These are phyloP conservation scores for Pseudomyrmex gracilis DNA, from an alignment of 1,140 invertebrate genomes.

Conservation along the genomic window DNA sequence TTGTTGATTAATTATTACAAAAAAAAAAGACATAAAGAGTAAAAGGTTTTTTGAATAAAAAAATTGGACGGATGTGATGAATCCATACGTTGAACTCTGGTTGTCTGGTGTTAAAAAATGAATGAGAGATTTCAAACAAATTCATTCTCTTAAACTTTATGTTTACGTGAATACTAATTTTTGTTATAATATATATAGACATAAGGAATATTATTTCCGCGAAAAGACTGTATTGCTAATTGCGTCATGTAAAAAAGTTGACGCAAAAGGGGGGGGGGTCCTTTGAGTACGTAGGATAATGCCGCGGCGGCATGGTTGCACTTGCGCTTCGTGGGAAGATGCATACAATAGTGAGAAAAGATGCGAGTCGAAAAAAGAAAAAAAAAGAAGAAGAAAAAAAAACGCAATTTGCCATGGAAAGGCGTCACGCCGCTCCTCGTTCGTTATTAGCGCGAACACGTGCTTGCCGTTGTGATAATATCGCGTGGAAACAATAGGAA, in stretches of 20 bases:
- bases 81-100: too few species aligned
- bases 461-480: conserved; percentile 42
- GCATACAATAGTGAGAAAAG: conserved; percentile 60
- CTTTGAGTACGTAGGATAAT: conserved; percentile 35
- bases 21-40: too few species aligned
- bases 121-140: background rate
- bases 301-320: conserved; percentile 32
- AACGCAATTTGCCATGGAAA: conserved; percentile 32
- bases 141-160: background rate
- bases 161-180: background rate
- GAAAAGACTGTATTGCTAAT: conserved; percentile 11
- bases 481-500: conserved; percentile 21
- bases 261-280: conserved; percentile 14
- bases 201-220: background rate
- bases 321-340: conserved; percentile 51
- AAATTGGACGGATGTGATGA: background rate
- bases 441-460: conserved; percentile 41
- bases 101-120: too few species aligned
- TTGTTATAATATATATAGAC: background rate
- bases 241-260: conserved; percentile 34
- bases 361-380: background rate
- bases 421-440: conserved; percentile 12
- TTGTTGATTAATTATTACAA: too few species aligned
- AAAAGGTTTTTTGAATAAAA: too few species aligned
- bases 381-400: background rate